These are phyloP conservation scores for Drosophila bocqueti DNA, from an alignment of 1,140 invertebrate genomes.

Conservation along the genomic window DNA sequence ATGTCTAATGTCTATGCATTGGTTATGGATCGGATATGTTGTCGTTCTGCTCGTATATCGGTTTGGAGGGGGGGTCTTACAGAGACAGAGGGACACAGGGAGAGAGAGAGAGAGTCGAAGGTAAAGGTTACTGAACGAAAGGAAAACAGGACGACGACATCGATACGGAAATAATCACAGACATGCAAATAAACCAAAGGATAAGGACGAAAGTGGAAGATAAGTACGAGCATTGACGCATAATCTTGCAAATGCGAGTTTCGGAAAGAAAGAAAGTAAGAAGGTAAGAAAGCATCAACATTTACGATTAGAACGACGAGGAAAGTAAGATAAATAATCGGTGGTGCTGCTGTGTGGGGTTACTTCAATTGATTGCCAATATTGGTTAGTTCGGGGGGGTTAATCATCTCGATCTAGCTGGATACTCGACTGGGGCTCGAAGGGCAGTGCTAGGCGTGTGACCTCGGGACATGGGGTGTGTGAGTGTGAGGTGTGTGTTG, in stretches of 20 bases:
- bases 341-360: constrained; percentile 33
- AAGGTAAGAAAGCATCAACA: constrained; percentile 44
- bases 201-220: constrained; percentile 8
- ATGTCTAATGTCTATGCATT: constrained; percentile 58
- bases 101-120: constrained; percentile 42
- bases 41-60: constrained; percentile 13
- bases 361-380: constrained; percentile 59
- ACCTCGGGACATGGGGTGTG: constrained; percentile 25
- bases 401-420: constrained; percentile 68
- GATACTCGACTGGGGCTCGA: constrained; percentile 43
- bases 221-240: constrained; percentile 40
- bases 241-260: constrained; percentile 42
- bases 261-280: constrained; percentile 31
- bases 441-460: constrained; percentile 48
- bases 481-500: constrained; percentile 4
- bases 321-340: constrained; percentile 27
- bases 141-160: constrained; percentile 47
- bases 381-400: constrained; percentile 39
- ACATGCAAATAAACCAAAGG: constrained; percentile 38
- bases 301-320: constrained; percentile 46
- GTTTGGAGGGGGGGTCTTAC: constrained; percentile 25
- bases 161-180: constrained; percentile 31
- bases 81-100: constrained; percentile 38
- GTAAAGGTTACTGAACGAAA: constrained; percentile 24
- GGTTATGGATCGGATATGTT: constrained; percentile 30